A percentile compares a stretch with the other conserved stretches of the same genome.
Conservation (phyloP, 2,888 invertebrate species). For the Torymus texanus region DNA sequence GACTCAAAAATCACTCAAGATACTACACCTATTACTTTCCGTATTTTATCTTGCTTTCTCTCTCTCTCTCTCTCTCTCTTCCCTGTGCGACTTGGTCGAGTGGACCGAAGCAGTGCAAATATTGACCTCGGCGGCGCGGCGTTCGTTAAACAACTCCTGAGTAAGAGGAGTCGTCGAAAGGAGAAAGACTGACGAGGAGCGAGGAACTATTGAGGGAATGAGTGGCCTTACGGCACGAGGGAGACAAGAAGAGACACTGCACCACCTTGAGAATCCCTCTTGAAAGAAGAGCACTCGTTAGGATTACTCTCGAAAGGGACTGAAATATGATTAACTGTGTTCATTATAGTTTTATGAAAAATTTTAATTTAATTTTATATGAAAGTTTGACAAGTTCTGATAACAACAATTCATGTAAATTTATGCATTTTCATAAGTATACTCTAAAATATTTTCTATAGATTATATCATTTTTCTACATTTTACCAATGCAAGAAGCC, state of each 20-base stretch:
- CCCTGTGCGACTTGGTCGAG: constrained; percentile 63
- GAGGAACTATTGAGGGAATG: not conserved
- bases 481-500: too few species aligned
- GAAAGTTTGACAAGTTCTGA: too few species aligned
- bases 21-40: constrained; percentile 40
- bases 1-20: constrained; percentile 36
- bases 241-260: constrained; percentile 8
- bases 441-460: too few species aligned
- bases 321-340: constrained; percentile 58
- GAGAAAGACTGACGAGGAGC: constrained; percentile 27
- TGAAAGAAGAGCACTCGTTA: constrained; percentile 34
- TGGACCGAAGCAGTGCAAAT: constrained; percentile 69
- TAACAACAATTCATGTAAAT: too few species aligned
- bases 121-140: constrained; percentile 67
- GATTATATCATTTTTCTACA: too few species aligned
- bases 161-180: constrained; percentile 55
- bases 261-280: constrained; percentile 38
- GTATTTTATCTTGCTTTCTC: constrained; percentile 25
- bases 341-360: constrained; percentile 19
- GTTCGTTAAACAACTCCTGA: constrained; percentile 69
- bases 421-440: too few species aligned
- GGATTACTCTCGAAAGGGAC: constrained; percentile 53
- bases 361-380: too few species aligned
- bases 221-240: not conserved
- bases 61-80: constrained; percentile 33